phyloP scores from a whole-genome alignment of 2,888 invertebrate genomes.

The Crioceris asparagi region DNA sequence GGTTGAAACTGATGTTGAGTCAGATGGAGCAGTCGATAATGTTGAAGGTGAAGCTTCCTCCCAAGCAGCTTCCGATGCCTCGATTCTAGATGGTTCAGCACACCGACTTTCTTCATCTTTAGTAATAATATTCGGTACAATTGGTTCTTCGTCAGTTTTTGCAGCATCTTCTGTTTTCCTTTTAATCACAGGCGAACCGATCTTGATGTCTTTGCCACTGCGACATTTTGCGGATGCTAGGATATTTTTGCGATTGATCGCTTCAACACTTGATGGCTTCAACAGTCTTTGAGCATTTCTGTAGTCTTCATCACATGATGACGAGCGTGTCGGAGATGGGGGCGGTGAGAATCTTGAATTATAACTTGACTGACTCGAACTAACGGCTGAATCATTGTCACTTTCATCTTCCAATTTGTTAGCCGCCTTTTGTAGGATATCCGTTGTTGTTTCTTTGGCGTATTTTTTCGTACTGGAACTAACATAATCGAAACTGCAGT shows the following conservation, averaged over 20 bases:
- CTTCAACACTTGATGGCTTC: conserved; percentile 71
- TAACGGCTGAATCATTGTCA: conserved; percentile 82
- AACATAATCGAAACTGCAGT: conserved; percentile 46
- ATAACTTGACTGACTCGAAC: conserved; percentile 70
- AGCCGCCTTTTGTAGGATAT: conserved; percentile 11
- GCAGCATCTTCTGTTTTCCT: conserved; percentile 53
- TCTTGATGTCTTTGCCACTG: conserved; percentile 65
- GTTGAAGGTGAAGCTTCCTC: too few species aligned
- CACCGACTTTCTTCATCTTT: not conserved
- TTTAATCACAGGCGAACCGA: conserved; percentile 61
- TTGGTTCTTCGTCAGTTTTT: not conserved
- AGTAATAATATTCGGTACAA: too few species aligned
- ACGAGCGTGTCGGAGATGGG: conserved; percentile 46
- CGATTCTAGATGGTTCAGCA: not conserved
- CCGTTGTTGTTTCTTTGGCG: conserved; percentile 11
- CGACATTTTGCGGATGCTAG: conserved; percentile 77
- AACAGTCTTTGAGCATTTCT: conserved; percentile 49
- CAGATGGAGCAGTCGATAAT: too few species aligned
- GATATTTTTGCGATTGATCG: conserved; percentile 77
- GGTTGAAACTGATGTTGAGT: too few species aligned
- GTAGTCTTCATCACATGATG: conserved; percentile 17
- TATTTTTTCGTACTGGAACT: conserved; percentile 21
- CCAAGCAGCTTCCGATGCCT: too few species aligned
- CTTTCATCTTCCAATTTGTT: conserved; percentile 49
- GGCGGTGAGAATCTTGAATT: conserved; percentile 68